phyloP scores from a whole-genome alignment of 2,888 invertebrate genomes.

The Platypus cylindrus region DNA sequence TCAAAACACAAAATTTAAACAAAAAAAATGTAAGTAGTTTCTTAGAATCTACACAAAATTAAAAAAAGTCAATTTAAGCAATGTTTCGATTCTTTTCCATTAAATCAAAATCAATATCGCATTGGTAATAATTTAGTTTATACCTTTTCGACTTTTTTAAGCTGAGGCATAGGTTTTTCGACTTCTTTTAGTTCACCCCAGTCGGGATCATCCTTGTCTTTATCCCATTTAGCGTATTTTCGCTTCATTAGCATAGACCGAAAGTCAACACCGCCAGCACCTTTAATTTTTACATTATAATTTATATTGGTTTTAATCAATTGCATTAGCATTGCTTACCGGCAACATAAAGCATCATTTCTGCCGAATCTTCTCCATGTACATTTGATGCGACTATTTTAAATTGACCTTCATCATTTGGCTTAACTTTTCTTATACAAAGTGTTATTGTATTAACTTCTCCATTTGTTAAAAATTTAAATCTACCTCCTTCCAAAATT shows the following conservation, averaged over 20 bases:
- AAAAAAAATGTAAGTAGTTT: no score
- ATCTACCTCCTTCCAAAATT: conserved; percentile 89
- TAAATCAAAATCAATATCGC: no score
- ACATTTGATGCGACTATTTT: conserved; percentile 84
- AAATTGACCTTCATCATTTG: conserved; percentile 95
- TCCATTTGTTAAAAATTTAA: conserved; percentile 89
- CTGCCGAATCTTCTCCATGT: conserved; percentile 91
- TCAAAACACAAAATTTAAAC: no score
- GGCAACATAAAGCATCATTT: conserved; percentile 92
- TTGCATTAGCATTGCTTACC: conserved; percentile 44
- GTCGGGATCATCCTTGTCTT: conserved; percentile 82
- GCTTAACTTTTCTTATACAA: conserved; percentile 91
- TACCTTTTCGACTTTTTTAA: conserved; percentile 93
- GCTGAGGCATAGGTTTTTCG: conserved; percentile 72
- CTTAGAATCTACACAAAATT: no score
- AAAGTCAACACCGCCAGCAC: conserved; percentile 98
- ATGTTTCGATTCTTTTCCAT: no score
- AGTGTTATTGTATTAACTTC: conserved; percentile 85
- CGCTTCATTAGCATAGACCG: conserved; percentile 94
- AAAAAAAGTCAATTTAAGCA: no score
- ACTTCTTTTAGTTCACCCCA: conserved; percentile 89
- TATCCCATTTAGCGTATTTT: conserved; percentile 87
- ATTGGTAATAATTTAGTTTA: no score
- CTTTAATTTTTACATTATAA: conserved; percentile 34
- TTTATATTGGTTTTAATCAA: no score